Evolutionary conservation across 2,797 vertebrate species (phyloP).

Genomic region (Mus caroli): DNA sequence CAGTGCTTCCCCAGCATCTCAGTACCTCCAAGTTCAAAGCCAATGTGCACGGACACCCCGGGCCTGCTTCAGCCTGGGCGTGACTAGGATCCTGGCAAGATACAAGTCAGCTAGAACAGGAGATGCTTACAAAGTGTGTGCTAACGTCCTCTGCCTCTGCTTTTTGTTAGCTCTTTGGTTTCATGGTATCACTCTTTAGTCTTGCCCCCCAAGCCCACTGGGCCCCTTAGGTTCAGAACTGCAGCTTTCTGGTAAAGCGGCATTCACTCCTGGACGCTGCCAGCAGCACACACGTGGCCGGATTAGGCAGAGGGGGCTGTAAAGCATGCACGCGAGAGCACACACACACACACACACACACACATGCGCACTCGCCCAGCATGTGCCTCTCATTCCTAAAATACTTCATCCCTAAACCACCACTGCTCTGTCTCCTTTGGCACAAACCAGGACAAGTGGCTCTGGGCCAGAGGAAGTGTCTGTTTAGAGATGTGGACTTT

Average conservation of each 20-base stretch:
- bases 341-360: too few relatives aligned
- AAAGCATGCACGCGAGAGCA: background rate
- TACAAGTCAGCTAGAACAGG: background rate
- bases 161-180: conserved; percentile 32
- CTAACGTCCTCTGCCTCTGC: background rate
- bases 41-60: background rate
- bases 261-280: background rate
- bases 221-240: background rate
- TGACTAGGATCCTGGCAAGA: background rate
- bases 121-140: rapidly evolving
- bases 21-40: background rate
- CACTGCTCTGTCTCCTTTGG: conserved; percentile 67
- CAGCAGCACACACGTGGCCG: conserved; percentile 50
- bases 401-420: conserved; percentile 69
- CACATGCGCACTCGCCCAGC: conserved; percentile 52
- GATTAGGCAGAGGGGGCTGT: conserved; percentile 54
- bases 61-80: background rate
- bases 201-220: background rate
- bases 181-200: background rate
- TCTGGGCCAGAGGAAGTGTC: conserved; percentile 64
- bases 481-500: conserved; percentile 62
- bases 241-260: background rate
- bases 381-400: conserved; percentile 77
- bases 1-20: rapidly evolving
- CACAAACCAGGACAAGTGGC: conserved; percentile 53